A percentile compares a stretch with the other conserved stretches of the same genome.
phyloP scores from a whole-genome alignment of 2,888 invertebrate species.

The Philereme transversata region DNA sequence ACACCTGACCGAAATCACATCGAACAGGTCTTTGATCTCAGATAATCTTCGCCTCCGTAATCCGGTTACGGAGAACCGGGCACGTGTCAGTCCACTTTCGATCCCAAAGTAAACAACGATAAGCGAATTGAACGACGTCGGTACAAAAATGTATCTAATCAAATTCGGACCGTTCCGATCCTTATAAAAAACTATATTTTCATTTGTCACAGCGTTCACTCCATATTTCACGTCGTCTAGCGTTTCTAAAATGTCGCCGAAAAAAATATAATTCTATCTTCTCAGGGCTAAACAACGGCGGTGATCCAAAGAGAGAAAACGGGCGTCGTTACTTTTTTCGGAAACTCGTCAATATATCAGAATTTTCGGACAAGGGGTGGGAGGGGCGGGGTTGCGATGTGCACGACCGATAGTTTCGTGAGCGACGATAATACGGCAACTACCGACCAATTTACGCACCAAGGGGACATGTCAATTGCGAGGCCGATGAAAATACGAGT shows the following conservation, averaged over 20 bases:
- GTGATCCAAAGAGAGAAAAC: conserved; percentile 40
- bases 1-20: conserved; percentile 29
- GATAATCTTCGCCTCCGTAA: conserved; percentile 30
- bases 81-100: conserved; percentile 35
- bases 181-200: conserved; percentile 35
- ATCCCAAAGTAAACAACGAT: conserved; percentile 30
- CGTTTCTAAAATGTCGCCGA: conserved; percentile 45
- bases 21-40: conserved; percentile 38
- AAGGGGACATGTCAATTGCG: conserved; percentile 28
- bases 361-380: conserved; percentile 49
- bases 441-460: conserved; percentile 56
- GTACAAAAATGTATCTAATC: conserved; percentile 42
- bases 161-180: conserved; percentile 38
- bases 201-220: conserved; percentile 49
- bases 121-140: conserved; percentile 14
- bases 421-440: conserved; percentile 53
- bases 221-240: conserved; percentile 49
- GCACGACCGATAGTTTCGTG: conserved; percentile 50
- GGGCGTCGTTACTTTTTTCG: conserved; percentile 48
- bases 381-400: conserved; percentile 47
- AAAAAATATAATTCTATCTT: conserved; percentile 49
- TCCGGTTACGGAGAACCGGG: conserved; percentile 24
- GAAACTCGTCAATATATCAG: conserved; percentile 65
- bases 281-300: conserved; percentile 48
- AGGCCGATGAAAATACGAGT: conserved; percentile 52